phyloP scores from a whole-genome alignment of 1,140 invertebrate species.

The Babylonia areolata region DNA sequence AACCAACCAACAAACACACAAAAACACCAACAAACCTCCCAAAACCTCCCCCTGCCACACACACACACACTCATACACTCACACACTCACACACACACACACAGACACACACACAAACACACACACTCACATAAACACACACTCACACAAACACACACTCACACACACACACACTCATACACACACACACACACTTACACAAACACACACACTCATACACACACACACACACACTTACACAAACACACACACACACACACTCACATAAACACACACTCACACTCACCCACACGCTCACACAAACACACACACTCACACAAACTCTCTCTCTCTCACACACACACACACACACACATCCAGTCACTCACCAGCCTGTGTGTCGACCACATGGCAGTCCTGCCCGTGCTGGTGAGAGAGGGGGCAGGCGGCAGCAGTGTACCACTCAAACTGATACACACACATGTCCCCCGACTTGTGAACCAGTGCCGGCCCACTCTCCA shows the following conservation, averaged over 20 bases:
- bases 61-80: neutral
- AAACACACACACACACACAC: neutral
- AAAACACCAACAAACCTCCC: too few species aligned
- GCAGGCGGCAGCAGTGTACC: constrained; percentile 75
- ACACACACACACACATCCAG: neutral
- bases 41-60: too few species aligned
- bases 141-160: neutral
- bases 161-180: neutral
- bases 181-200: neutral
- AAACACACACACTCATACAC: neutral
- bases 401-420: constrained; percentile 62
- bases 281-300: neutral
- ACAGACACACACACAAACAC: too few species aligned
- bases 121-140: too few species aligned
- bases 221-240: neutral
- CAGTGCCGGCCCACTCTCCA: constrained; percentile 64
- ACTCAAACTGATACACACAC: constrained; percentile 73
- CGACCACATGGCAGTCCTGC: constrained; percentile 66
- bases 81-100: too few species aligned
- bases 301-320: constrained; percentile 32
- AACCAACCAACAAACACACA: constrained; percentile 1
- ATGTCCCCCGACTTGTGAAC: constrained; percentile 60
- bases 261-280: neutral
- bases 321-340: neutral
- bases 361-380: constrained; percentile 56